Evolutionary conservation across 2,888 invertebrate genomes (phyloP).

Genomic region (Creontiades dilutus): DNA sequence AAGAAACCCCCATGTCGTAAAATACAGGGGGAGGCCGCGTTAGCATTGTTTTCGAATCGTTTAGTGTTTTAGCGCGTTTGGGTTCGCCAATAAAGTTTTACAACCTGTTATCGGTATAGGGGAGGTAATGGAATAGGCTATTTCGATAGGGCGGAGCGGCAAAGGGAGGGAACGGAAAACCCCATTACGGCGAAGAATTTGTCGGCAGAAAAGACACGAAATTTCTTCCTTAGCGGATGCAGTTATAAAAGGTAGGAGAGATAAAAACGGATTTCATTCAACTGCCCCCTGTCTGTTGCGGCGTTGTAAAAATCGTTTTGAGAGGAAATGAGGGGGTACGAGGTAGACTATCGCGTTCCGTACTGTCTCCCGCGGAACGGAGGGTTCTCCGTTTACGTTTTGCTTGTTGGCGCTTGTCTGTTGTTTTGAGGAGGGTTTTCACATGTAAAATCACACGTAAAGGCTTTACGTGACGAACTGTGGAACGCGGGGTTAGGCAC

Average conservation of each 20-base stretch:
- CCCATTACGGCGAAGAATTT: neutral
- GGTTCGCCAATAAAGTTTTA: neutral
- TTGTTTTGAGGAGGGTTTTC: no score
- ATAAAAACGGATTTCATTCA: slow-evolving; percentile 26
- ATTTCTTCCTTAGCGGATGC: slow-evolving; percentile 22
- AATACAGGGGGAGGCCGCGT: neutral
- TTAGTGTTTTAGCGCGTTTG: slow-evolving; percentile 24
- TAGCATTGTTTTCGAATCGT: slow-evolving; percentile 24
- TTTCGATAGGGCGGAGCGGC: neutral
- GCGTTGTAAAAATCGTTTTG: no score
- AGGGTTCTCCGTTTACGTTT: no score
- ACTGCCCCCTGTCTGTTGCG: neutral
- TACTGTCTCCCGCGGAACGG: no score
- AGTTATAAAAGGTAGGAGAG: neutral
- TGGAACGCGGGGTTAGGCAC: no score
- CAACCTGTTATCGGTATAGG: neutral
- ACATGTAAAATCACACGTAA: no score
- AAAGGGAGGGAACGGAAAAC: neutral
- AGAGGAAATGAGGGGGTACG: no score
- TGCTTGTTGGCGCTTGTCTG: no score
- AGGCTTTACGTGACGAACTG: no score
- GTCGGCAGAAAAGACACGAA: slow-evolving; percentile 30
- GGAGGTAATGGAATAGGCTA: neutral
- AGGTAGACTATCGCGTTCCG: no score
- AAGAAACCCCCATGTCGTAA: neutral